phyloP scores from a whole-genome alignment of 2,888 invertebrate genomes.

The Eremobia ochroleuca region DNA sequence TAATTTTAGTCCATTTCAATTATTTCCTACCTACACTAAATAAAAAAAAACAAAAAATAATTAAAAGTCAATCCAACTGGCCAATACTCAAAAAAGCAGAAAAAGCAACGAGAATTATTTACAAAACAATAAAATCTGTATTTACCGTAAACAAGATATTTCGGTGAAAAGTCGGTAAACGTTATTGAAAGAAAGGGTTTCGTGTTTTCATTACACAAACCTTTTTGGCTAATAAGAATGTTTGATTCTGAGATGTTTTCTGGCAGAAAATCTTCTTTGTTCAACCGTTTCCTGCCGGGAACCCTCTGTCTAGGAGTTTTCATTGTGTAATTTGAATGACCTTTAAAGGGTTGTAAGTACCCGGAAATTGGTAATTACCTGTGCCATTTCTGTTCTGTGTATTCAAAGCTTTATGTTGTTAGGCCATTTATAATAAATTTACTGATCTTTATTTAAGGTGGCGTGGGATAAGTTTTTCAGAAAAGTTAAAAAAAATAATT shows the following conservation, averaged over 20 bases:
- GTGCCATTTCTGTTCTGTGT: slow-evolving; percentile 14
- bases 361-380: slow-evolving; percentile 39
- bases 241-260: slow-evolving; percentile 66
- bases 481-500: neutral
- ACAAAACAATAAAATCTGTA: slow-evolving; percentile 57
- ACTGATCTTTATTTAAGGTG: neutral
- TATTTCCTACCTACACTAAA: neutral
- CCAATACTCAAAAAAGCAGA: neutral
- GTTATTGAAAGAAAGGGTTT: slow-evolving; percentile 71
- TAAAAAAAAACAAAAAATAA: neutral
- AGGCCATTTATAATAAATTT: neutral
- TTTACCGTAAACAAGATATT: slow-evolving; percentile 66
- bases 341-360: slow-evolving; percentile 35
- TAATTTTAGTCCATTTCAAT: neutral
- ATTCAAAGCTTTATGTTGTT: neutral
- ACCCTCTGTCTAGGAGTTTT: slow-evolving; percentile 43
- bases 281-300: slow-evolving; percentile 57
- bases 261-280: slow-evolving; percentile 60
- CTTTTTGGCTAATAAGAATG: slow-evolving; percentile 75
- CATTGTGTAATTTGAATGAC: slow-evolving; percentile 50
- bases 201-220: slow-evolving; percentile 71
- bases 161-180: slow-evolving; percentile 53
- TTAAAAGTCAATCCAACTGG: slow-evolving; percentile 26
- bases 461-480: accelerated
- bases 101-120: slow-evolving; percentile 22